A percentile compares a stretch with the other conserved stretches of the same genome.
Evolutionary conservation across 2,888 invertebrate species (phyloP).

Genomic region (Parthenolecanium corni): DNA sequence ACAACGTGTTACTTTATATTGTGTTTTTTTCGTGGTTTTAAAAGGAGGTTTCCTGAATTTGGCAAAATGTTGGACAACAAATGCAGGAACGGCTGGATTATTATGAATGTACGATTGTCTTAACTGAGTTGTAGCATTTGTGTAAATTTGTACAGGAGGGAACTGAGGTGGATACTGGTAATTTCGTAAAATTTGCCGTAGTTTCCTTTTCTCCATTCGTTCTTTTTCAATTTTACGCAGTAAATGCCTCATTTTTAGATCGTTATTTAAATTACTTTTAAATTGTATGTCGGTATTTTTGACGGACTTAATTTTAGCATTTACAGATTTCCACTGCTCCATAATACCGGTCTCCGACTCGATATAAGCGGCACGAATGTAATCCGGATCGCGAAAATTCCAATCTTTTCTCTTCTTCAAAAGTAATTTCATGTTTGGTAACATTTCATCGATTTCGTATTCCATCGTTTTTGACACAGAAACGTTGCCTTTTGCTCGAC

Average conservation of each 20-base stretch:
- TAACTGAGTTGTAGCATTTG: constrained; percentile 7
- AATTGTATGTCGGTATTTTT: not conserved
- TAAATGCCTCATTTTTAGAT: not conserved
- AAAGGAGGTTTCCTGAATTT: constrained; percentile 12
- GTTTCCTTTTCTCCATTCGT: not conserved
- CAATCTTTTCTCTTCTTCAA: constrained; percentile 7
- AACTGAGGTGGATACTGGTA: constrained; percentile 1
- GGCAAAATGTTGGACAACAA: constrained; percentile 1
- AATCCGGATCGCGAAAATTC: constrained; percentile 13
- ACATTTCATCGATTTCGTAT: constrained; percentile 7
- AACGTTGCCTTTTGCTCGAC: not conserved
- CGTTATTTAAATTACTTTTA: not conserved
- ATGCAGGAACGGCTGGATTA: constrained; percentile 3
- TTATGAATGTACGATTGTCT: constrained; percentile 9
- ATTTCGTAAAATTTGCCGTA: not conserved
- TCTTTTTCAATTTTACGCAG: not conserved
- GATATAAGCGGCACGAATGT: constrained; percentile 14
- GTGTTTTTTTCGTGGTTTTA: not conserved
- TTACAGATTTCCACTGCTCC: not conserved
- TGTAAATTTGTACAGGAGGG: not conserved
- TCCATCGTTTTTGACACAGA: not conserved
- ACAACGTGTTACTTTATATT: not conserved
- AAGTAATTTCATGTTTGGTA: constrained; percentile 7
- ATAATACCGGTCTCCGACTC: constrained; percentile 9
- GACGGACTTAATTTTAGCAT: not conserved